phyloP scores from a whole-genome alignment of 2,797 vertebrate species.

The Gastrophryne carolinensis region DNA sequence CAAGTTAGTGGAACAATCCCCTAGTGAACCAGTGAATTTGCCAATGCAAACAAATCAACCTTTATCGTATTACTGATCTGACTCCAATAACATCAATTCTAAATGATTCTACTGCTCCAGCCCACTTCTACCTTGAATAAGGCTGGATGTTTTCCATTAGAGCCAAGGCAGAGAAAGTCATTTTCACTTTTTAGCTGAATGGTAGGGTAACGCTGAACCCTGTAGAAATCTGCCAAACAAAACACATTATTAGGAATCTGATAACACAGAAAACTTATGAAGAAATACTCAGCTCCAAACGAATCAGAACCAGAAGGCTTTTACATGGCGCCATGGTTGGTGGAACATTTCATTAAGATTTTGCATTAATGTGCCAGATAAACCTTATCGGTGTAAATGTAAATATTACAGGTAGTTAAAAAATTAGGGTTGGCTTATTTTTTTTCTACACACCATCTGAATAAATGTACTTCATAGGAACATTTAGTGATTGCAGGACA shows the following conservation, averaged over 20 bases:
- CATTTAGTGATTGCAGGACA: slow-evolving; percentile 22
- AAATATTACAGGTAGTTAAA: slow-evolving; percentile 14
- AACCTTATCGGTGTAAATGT: background rate
- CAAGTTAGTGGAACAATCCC: too few relatives aligned
- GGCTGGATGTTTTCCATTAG: background rate
- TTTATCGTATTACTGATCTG: background rate
- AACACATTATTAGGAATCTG: background rate
- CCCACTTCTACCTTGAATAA: background rate
- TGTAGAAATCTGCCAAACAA: background rate
- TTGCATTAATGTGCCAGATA: background rate
- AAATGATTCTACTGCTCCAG: background rate
- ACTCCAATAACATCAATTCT: background rate
- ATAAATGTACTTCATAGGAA: slow-evolving; percentile 21
- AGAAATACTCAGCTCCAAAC: background rate
- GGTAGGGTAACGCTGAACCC: background rate
- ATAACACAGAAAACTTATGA: background rate
- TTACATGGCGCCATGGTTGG: background rate
- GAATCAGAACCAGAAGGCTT: background rate
- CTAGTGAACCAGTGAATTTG: too few relatives aligned
- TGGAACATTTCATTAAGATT: background rate
- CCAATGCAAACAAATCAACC: too few relatives aligned
- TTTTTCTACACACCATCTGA: background rate
- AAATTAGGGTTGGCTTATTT: background rate
- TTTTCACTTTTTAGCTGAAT: background rate
- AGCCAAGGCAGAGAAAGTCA: background rate